Percentiles rank a stretch among this genome's conserved stretches.
phyloP scores from a whole-genome alignment of 2,888 invertebrate species.

The Crocallis elinguaria region DNA sequence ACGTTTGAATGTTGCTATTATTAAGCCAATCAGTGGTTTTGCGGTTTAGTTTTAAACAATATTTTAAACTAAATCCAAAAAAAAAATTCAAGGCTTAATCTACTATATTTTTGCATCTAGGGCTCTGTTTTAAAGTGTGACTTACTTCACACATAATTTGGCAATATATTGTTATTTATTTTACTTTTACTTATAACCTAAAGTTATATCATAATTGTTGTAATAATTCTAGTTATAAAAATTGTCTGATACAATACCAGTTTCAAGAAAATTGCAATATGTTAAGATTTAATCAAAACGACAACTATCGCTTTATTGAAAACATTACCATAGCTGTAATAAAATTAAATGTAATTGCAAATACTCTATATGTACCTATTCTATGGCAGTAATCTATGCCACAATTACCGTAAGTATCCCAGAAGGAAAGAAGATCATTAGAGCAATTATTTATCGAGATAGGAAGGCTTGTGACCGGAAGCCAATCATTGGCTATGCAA shows the following conservation, averaged over 20 bases:
- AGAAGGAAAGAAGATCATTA: constrained; percentile 31
- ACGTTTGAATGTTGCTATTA: constrained; percentile 19
- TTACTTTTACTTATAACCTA: background rate
- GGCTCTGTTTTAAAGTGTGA: too few species aligned
- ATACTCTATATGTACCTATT: background rate
- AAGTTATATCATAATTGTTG: background rate
- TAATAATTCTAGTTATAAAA: background rate
- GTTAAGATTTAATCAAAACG: background rate
- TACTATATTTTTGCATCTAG: too few species aligned
- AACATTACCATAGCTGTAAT: background rate
- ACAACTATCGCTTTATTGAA: background rate
- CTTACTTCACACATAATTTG: too few species aligned
- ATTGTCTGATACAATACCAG: background rate
- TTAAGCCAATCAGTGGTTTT: constrained; percentile 6
- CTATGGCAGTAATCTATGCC: background rate
- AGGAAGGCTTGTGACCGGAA: constrained; percentile 22
- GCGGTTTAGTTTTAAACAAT: background rate
- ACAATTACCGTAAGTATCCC: constrained; percentile 11
- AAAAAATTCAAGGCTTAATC: too few species aligned
- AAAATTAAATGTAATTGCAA: too few species aligned
- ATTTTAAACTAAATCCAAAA: background rate
- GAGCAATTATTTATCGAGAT: constrained; percentile 25
- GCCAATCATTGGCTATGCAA: constrained; percentile 11
- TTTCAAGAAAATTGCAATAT: background rate
- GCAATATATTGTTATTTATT: background rate